These are phyloP conservation scores for Actinia tenebrosa DNA, from an alignment of 64 coral and sea anemone species.

Conservation along the genomic window DNA sequence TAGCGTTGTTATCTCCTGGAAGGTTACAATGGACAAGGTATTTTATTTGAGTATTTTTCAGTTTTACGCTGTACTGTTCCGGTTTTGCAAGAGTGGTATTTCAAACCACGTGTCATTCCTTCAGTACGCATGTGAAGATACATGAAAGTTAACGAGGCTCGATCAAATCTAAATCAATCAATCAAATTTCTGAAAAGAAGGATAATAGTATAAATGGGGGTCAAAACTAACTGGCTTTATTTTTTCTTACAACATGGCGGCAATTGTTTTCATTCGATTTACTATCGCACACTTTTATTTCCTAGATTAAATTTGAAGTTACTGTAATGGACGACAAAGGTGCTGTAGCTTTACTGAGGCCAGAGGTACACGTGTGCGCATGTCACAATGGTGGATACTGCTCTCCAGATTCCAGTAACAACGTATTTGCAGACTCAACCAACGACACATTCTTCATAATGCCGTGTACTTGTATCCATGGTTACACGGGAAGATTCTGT, in stretches of 20 bases:
- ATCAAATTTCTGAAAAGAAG: too few relatives aligned
- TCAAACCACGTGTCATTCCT: too few relatives aligned
- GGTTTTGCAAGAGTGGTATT: too few relatives aligned
- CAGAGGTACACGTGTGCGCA: slow-evolving; percentile 24
- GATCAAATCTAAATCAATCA: too few relatives aligned
- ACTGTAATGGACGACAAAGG: slow-evolving; percentile 27
- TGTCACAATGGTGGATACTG: slow-evolving; percentile 26
- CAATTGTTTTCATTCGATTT: background rate
- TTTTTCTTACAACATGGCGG: too few relatives aligned
- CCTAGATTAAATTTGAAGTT: slow-evolving; percentile 9
- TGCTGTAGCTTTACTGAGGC: background rate
- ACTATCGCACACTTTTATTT: background rate
- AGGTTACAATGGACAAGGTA: slow-evolving; percentile 25
- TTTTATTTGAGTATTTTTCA: background rate
- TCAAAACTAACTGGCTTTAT: too few relatives aligned
- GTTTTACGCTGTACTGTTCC: too few relatives aligned
- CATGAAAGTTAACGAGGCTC: background rate
- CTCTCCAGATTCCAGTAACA: background rate
- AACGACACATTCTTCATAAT: slow-evolving; percentile 10
- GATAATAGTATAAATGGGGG: too few relatives aligned
- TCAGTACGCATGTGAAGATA: too few relatives aligned
- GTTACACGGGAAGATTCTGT: slow-evolving; percentile 42
- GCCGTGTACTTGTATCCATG: slow-evolving; percentile 24
- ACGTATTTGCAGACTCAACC: background rate
- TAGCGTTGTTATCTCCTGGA: slow-evolving; percentile 9